A percentile compares a stretch with the other conserved stretches of the same genome.
Evolutionary conservation across 2,888 invertebrate genomes (phyloP).

Genomic region (Harpalus rufipes): DNA sequence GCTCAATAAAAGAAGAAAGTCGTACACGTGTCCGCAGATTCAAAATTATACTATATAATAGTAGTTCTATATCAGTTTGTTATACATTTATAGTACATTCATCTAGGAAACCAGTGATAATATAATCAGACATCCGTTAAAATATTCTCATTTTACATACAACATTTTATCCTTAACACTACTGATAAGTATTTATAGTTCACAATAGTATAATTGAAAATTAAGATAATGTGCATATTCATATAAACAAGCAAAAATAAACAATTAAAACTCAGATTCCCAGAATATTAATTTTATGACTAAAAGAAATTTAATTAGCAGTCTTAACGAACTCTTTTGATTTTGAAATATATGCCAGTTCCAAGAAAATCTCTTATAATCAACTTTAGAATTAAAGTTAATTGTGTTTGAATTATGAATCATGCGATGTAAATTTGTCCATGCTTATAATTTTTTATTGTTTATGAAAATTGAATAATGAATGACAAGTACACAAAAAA

Average conservation of each 20-base stretch:
- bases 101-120: background rate
- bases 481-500: background rate
- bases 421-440: constrained; percentile 9
- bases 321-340: constrained; percentile 22
- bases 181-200: too few species aligned
- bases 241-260: too few species aligned
- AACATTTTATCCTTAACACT: too few species aligned
- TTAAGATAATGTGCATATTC: too few species aligned
- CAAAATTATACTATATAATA: too few species aligned
- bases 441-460: background rate
- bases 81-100: background rate
- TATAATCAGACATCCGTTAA: background rate
- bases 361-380: background rate
- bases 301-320: constrained; percentile 25
- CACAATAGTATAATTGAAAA: constrained; percentile 1
- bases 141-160: background rate
- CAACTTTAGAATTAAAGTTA: background rate
- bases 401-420: constrained; percentile 1
- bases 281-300: constrained; percentile 12
- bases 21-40: too few species aligned
- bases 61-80: background rate
- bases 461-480: background rate
- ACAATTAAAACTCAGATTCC: background rate
- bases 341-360: constrained; percentile 2
- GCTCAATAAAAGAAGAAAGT: too few species aligned